Conservation (phyloP, 1,140 invertebrate genomes). For the Brachionus manjavacas region DNA sequence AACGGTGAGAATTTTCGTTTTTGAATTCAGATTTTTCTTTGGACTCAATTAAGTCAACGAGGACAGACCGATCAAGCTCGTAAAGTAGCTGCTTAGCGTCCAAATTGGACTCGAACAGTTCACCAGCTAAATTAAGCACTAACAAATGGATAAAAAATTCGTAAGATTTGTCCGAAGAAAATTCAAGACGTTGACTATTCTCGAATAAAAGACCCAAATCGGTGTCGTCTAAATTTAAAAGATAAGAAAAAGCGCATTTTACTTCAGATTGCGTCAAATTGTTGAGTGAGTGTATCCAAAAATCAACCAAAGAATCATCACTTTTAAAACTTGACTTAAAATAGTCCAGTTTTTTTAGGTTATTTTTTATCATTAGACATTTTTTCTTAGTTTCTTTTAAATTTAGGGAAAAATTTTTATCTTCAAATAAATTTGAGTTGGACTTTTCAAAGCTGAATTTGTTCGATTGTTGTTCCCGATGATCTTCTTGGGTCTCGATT, state of each 20-base stretch:
- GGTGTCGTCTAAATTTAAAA: not conserved
- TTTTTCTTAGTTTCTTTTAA: not conserved
- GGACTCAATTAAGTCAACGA: not conserved
- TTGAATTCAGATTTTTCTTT: not conserved
- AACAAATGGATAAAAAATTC: slow-evolving; percentile 20
- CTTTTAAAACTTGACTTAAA: not conserved
- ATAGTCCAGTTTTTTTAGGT: not conserved
- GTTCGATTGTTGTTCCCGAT: not conserved
- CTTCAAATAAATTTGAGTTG: not conserved
- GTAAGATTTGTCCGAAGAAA: slow-evolving; percentile 1
- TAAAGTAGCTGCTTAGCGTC: not conserved
- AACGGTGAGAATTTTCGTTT: not conserved
- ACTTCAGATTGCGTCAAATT: not conserved
- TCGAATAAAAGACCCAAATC: not conserved
- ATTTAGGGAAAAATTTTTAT: not conserved
- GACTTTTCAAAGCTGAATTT: not conserved
- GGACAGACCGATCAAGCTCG: not conserved
- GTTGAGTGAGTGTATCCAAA: not conserved
- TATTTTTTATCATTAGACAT: not conserved
- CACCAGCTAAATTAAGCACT: not conserved
- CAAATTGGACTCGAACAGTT: not conserved
- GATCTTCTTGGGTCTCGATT: not conserved
- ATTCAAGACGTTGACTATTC: not conserved
- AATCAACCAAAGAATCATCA: not conserved
- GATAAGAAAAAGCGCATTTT: not conserved